Base-by-base conservation (phyloP, 2,888 invertebrate species). In the Drosophila ustulata region DNA sequence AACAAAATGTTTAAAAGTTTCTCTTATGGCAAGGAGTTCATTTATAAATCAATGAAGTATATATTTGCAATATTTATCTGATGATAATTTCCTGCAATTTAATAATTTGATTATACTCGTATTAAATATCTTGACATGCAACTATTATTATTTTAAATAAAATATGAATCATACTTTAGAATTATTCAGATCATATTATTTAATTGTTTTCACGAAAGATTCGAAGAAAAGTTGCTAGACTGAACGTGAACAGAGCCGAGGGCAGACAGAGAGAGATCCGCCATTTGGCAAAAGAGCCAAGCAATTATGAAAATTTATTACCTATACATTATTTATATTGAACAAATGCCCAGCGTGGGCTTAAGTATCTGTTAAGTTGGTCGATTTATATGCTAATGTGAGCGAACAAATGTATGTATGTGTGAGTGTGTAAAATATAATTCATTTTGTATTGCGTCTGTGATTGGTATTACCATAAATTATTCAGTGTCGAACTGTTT, bases 401-500 rank as follows among this genome's bases (percentile, higher is more conserved):
- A 50, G 50, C 41, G 41, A 58, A 30, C 55, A 25, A 57, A 34
- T 58, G n/a, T 47, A 25, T 30, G 26, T 49, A 18, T 61, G 28
- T 46, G 47, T 51, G 23, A 52, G 52, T 47, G 62, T 59, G 50
- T 61, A n/a, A 47, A 63, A 41, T 66, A 78, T 76, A 79, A 73
- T 70, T 72, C 69, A 74, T 72, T 66, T 71, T 49, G 75, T 49
- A 67, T 71, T 71, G 72, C 71, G 63, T 75, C 69, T 66, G 56
- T 80, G 80, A 80, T 80, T 80, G 80, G 75, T 61, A 80, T 68
- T 78, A 71, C 58, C 79, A 86, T 84, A 81, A 71, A 83, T 83
- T 71, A 73, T 83, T 75, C 72, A 66, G 79, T 79, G 79, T 68
- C 70, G 80, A 78, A 80, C 67, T 67, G 67, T 66, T 82, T 80